Evolutionary conservation across 2,888 invertebrate species (phyloP).

Genomic region (Tenthredo amoena): DNA sequence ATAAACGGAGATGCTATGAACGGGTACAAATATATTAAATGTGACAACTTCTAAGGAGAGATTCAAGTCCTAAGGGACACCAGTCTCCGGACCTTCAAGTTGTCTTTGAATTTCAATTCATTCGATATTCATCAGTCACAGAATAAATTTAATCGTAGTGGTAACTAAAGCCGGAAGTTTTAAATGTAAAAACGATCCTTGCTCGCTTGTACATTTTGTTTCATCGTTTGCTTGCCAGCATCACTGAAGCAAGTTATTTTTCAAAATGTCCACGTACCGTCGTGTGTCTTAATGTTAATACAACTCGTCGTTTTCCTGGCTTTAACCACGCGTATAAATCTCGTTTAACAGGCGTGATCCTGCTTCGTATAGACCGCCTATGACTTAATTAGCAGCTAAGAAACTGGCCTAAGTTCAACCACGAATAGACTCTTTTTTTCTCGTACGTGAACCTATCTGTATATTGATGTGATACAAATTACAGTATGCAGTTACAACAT

Average conservation of each 20-base stretch:
- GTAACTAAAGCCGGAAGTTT: background rate
- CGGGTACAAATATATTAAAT: conserved; percentile 3
- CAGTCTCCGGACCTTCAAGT: background rate
- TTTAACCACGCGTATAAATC: conserved; percentile 23
- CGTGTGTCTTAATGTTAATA: background rate
- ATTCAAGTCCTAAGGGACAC: background rate
- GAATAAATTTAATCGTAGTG: conserved; percentile 5
- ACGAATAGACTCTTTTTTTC: background rate
- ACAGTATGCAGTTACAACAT: background rate
- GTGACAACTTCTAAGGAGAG: background rate
- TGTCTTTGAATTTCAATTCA: background rate
- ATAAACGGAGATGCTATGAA: background rate
- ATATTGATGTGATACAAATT: background rate
- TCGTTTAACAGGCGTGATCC: conserved; percentile 19
- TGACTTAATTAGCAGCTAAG: conserved; percentile 21
- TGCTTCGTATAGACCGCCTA: conserved; percentile 4
- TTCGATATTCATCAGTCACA: background rate
- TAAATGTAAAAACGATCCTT: background rate
- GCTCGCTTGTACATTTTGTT: background rate
- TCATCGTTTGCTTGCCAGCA: background rate
- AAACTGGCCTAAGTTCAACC: conserved; percentile 16
- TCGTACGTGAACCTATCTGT: background rate
- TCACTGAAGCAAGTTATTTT: background rate
- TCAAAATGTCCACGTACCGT: conserved; percentile 21
- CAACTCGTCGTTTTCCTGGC: conserved; percentile 20